phyloP scores from a whole-genome alignment of 37 sponge, comb jelly and placozoan genomes.

The Ianthella basta region DNA sequence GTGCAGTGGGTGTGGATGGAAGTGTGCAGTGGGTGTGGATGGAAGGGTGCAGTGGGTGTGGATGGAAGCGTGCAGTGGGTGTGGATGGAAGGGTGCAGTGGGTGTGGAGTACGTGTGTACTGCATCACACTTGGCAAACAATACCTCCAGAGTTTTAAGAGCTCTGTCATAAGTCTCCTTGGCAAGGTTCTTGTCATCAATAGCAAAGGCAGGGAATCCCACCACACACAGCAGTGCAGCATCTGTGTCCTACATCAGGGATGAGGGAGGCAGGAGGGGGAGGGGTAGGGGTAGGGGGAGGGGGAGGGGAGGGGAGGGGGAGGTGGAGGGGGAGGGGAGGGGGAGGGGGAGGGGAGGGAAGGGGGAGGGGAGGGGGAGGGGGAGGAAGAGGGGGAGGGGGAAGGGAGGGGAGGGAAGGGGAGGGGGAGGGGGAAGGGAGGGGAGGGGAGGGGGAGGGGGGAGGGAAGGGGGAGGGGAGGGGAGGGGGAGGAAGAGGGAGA shows the following conservation, averaged over 20 bases:
- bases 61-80: no score
- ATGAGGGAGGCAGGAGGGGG: neutral
- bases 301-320: neutral
- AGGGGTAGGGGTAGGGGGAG: neutral
- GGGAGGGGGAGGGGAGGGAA: neutral
- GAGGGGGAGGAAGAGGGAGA: neutral
- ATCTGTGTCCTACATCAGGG: conserved; percentile 72
- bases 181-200: conserved; percentile 61
- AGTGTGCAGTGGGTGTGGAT: no score
- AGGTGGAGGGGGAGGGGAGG: neutral
- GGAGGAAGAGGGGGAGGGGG: neutral
- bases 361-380: no score
- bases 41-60: no score
- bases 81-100: no score
- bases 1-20: no score
- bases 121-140: neutral
- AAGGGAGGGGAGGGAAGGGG: neutral
- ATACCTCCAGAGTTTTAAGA: conserved; percentile 57
- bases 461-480: neutral
- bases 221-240: conserved; percentile 80
- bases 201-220: conserved; percentile 92
- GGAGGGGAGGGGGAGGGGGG: neutral
- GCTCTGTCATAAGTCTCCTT: conserved; percentile 47
- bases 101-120: no score
- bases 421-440: neutral